Conservation (phyloP, 2,888 invertebrate genomes). For the Brachylomia viminalis region DNA sequence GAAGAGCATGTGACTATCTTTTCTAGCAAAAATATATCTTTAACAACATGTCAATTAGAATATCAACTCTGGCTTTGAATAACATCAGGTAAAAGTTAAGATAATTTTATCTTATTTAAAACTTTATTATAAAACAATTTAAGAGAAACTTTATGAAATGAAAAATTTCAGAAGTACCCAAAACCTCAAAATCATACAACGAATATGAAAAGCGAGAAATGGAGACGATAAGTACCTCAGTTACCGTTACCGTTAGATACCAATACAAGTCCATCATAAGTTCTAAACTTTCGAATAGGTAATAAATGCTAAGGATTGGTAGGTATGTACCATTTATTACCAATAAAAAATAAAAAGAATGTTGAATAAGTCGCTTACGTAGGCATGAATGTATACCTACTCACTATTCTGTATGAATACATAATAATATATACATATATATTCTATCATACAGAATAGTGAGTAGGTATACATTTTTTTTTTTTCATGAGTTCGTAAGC, state of each 20-base stretch:
- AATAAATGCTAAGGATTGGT: not conserved
- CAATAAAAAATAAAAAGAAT: too few relatives aligned
- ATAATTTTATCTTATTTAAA: not conserved
- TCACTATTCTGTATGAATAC: too few relatives aligned
- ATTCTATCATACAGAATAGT: not conserved
- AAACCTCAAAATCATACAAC: not conserved
- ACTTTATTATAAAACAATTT: too few relatives aligned
- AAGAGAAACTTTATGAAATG: not conserved
- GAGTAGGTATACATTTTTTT: not conserved
- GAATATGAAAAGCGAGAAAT: not conserved
- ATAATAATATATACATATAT: too few relatives aligned
- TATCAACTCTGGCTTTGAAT: not conserved
- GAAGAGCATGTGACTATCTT: conserved; percentile 10
- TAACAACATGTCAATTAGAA: not conserved
- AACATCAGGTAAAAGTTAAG: not conserved
- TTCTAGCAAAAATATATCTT: not conserved
- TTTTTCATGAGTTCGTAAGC: not conserved
- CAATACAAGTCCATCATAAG: not conserved
- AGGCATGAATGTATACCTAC: too few relatives aligned
- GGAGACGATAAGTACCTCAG: not conserved
- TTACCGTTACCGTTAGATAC: too few relatives aligned
- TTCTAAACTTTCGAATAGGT: conserved; percentile 2
- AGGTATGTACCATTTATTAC: too few relatives aligned
- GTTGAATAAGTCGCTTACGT: too few relatives aligned
- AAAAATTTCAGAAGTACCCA: not conserved